Percentiles rank a stretch among this genome's conserved stretches.
Conservation (phyloP, 2,113 vertebrate species). For the Campylorhamphus procurvoides region DNA sequence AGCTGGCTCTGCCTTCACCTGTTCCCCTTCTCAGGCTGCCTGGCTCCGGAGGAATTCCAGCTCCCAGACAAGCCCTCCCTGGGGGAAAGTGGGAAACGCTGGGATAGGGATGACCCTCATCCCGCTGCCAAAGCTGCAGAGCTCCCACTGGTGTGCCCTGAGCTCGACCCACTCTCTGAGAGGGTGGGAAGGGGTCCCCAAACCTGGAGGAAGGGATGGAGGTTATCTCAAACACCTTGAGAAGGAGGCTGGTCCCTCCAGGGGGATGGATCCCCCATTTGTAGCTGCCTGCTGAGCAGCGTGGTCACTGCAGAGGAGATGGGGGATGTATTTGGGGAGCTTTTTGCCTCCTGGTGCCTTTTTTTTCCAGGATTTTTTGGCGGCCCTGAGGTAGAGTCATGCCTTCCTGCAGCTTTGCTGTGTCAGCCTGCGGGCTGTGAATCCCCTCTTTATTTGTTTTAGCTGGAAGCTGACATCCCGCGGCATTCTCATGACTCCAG, state of each 20-base stretch:
- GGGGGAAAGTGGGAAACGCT: not conserved
- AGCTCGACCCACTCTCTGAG: rapidly evolving
- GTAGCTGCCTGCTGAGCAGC: rapidly evolving
- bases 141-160: rapidly evolving
- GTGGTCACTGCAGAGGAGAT: rapidly evolving
- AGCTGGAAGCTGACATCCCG: slow-evolving; percentile 50
- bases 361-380: not conserved
- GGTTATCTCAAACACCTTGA: not conserved
- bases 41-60: slow-evolving; percentile 12
- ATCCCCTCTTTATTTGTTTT: slow-evolving; percentile 49
- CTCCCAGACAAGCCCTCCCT: slow-evolving; percentile 17
- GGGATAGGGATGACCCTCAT: not conserved
- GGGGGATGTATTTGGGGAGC: rapidly evolving
- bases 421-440: not conserved
- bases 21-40: slow-evolving; percentile 30
- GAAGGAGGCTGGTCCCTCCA: not conserved
- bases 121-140: not conserved
- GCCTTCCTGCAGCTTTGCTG: not conserved
- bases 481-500: slow-evolving; percentile 60
- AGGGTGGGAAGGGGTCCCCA: not conserved
- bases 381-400: not conserved
- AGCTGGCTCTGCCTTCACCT: slow-evolving; percentile 36
- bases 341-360: not conserved
- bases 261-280: rapidly evolving
- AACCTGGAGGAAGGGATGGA: not conserved